These are phyloP conservation scores for Spea bombifrons DNA, from an alignment of 2,113 vertebrate genomes.

Conservation along the genomic window DNA sequence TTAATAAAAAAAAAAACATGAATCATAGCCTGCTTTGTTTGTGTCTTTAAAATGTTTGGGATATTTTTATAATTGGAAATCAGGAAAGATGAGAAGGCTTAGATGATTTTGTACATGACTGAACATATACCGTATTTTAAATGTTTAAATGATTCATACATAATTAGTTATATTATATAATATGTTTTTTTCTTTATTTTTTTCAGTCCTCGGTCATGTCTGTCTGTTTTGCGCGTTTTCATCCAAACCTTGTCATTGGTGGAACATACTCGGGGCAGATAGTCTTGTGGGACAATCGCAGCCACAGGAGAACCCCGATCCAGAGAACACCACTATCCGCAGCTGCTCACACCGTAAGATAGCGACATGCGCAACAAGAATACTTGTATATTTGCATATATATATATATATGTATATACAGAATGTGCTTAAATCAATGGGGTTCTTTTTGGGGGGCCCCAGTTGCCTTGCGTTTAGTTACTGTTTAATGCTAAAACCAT, in stretches of 20 bases:
- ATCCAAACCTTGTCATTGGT: slow-evolving; percentile 92
- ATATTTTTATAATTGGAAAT: too few species aligned
- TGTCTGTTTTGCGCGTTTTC: slow-evolving; percentile 93
- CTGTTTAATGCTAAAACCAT: too few species aligned
- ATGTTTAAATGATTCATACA: background rate
- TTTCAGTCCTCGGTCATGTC: slow-evolving; percentile 93
- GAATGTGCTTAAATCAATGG: too few species aligned
- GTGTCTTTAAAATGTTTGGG: too few species aligned
- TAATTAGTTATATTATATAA: background rate
- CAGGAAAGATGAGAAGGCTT: too few species aligned
- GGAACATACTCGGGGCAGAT: slow-evolving; percentile 97
- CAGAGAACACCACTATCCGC: slow-evolving; percentile 94
- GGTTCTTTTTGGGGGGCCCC: too few species aligned
- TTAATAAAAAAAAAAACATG: too few species aligned
- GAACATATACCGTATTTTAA: too few species aligned
- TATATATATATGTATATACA: background rate
- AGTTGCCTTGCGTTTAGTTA: too few species aligned
- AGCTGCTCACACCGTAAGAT: slow-evolving; percentile 90
- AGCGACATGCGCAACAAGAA: too few species aligned
- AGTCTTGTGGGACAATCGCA: slow-evolving; percentile 96
- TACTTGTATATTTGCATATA: background rate
- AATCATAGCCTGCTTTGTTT: too few species aligned
- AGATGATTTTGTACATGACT: too few species aligned
- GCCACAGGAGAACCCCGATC: slow-evolving; percentile 90
- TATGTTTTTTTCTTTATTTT: slow-evolving; percentile 26